Evolutionary conservation across 2,113 vertebrate species (phyloP).

Genomic region (Seriola rivoliana): DNA sequence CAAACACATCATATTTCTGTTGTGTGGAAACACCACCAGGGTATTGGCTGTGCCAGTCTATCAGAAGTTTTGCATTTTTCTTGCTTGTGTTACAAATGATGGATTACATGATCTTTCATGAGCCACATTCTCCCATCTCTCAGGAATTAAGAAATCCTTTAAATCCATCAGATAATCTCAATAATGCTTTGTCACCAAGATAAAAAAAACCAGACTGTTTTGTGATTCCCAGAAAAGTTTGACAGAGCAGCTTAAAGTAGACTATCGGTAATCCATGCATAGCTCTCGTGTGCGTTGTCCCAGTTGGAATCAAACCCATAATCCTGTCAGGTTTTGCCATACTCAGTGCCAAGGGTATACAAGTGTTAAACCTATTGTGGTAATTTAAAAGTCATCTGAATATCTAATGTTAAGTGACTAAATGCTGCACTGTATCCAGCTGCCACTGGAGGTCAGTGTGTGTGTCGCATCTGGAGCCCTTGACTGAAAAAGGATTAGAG

Average conservation of each 20-base stretch:
- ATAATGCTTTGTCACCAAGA: neutral
- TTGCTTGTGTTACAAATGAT: neutral
- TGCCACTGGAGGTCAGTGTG: conserved; percentile 39
- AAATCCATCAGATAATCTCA: conserved; percentile 24
- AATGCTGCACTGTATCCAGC: conserved; percentile 16
- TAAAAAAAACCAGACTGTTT: neutral
- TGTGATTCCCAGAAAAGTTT: neutral
- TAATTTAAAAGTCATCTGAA: conserved; percentile 5
- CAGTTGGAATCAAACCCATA: neutral
- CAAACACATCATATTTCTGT: neutral
- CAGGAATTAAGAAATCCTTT: conserved; percentile 2
- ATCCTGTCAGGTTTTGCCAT: neutral
- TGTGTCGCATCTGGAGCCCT: conserved; percentile 22
- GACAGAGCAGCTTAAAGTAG: neutral
- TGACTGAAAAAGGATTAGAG: conserved; percentile 37
- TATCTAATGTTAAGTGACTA: conserved; percentile 1
- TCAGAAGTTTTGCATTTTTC: neutral
- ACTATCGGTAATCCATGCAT: neutral
- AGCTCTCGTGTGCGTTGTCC: neutral
- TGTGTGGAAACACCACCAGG: neutral
- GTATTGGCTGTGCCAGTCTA: neutral
- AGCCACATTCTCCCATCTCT: conserved; percentile 1
- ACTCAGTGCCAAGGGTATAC: neutral
- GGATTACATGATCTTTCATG: neutral
- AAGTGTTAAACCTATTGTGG: neutral